Evolutionary conservation across 1,140 invertebrate genomes (phyloP).

Genomic region (Chelonus insularis): DNA sequence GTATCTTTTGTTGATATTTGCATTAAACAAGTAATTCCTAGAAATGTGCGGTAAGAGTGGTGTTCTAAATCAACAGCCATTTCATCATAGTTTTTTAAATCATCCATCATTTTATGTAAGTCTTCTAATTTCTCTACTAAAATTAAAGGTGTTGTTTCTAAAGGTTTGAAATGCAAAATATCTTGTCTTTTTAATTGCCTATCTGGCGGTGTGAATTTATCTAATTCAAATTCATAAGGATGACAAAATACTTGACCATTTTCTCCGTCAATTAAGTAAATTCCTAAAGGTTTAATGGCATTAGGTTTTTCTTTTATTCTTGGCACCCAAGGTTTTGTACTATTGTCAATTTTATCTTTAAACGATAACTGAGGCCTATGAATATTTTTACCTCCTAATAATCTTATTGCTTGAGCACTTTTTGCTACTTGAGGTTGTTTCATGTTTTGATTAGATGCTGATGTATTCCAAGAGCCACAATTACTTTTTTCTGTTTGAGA

Average conservation of each 20-base stretch:
- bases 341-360: conserved; percentile 85
- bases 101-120: conserved; percentile 68
- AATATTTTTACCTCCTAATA: conserved; percentile 76
- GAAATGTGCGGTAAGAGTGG: conserved; percentile 81
- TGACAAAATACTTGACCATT: conserved; percentile 68
- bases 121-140: conserved; percentile 70
- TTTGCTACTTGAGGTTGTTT: conserved; percentile 1
- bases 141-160: conserved; percentile 70
- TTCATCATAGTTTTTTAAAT: conserved; percentile 69
- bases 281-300: conserved; percentile 77
- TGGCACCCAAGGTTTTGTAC: conserved; percentile 74
- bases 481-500: conserved; percentile 38
- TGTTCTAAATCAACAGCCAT: conserved; percentile 90
- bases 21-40: conserved; percentile 89
- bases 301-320: conserved; percentile 87
- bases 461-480: conserved; percentile 64
- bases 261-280: conserved; percentile 70
- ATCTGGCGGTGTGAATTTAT: conserved; percentile 65
- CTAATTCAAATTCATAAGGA: conserved; percentile 88
- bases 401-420: conserved; percentile 56
- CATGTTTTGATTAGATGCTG: background rate
- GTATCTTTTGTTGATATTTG: conserved; percentile 87
- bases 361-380: conserved; percentile 83
- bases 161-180: too few species aligned
- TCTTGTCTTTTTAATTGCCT: conserved; percentile 62